Evolutionary conservation across 2,888 invertebrate species (phyloP).

Genomic region (Mermis nigrescens): DNA sequence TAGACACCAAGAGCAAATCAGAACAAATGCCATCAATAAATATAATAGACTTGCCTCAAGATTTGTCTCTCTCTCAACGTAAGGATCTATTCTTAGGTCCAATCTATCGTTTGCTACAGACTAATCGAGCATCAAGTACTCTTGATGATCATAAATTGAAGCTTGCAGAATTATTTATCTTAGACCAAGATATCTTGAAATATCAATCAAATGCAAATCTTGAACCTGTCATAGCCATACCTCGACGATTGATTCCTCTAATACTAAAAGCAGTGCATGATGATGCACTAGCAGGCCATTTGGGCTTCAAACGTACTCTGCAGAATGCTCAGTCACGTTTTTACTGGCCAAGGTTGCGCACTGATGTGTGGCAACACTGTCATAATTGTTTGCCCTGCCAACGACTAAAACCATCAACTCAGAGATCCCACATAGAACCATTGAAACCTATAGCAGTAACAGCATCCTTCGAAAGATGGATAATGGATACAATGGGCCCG

Average conservation of each 20-base stretch:
- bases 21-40: no score
- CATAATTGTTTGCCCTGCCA: neutral
- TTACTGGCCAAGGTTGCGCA: neutral
- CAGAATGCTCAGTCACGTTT: neutral
- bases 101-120: neutral
- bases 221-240: no score
- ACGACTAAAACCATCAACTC: no score
- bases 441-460: constrained; percentile 12
- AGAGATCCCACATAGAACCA: constrained; percentile 3
- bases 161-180: no score
- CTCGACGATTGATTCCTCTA: neutral
- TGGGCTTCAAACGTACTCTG: neutral
- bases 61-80: neutral
- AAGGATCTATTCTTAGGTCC: neutral
- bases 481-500: constrained; percentile 19
- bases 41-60: neutral
- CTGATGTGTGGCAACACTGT: neutral
- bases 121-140: no score
- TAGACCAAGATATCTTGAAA: neutral
- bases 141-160: no score
- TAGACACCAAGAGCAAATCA: no score
- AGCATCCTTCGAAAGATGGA: constrained; percentile 17
- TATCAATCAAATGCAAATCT: no score
- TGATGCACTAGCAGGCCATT: neutral
- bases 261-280: neutral